These are phyloP conservation scores for Diachasmimorpha longicaudata DNA, from an alignment of 1,140 invertebrate genomes.

Conservation along the genomic window DNA sequence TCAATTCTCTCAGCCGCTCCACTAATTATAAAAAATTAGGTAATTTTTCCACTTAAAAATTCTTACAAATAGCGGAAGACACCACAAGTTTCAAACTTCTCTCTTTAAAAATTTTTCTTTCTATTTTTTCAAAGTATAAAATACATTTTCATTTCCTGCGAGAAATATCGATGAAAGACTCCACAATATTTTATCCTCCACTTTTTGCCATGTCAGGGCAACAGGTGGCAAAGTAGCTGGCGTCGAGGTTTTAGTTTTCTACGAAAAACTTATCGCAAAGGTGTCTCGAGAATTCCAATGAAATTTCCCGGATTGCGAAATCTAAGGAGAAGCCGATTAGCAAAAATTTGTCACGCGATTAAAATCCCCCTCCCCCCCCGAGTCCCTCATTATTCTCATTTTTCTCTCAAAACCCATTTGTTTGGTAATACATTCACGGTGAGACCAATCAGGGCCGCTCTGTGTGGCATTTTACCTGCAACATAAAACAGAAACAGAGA, in stretches of 20 bases:
- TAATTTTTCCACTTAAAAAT: too few species aligned
- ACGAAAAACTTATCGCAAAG: conserved; percentile 8
- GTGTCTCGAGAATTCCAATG: not conserved
- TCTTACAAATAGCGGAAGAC: too few species aligned
- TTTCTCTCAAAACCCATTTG: not conserved
- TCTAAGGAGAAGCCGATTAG: not conserved
- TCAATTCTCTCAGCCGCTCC: too few species aligned
- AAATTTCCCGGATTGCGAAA: not conserved
- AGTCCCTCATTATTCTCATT: not conserved
- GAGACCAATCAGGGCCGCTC: not conserved
- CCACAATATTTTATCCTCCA: not conserved
- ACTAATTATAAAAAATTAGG: too few species aligned
- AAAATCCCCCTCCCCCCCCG: too few species aligned
- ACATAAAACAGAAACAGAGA: not conserved
- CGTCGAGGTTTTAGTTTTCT: not conserved
- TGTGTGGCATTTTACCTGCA: conserved; percentile 4
- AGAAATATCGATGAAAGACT: too few species aligned
- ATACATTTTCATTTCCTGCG: not conserved
- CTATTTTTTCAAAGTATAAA: too few species aligned
- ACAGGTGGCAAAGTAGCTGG: not conserved
- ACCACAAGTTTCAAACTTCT: too few species aligned
- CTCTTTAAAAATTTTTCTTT: too few species aligned
- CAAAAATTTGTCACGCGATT: not conserved
- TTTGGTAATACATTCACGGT: not conserved
- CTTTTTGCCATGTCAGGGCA: not conserved